phyloP scores from a whole-genome alignment of 1,140 invertebrate genomes.

The Probaryconus sp. region DNA sequence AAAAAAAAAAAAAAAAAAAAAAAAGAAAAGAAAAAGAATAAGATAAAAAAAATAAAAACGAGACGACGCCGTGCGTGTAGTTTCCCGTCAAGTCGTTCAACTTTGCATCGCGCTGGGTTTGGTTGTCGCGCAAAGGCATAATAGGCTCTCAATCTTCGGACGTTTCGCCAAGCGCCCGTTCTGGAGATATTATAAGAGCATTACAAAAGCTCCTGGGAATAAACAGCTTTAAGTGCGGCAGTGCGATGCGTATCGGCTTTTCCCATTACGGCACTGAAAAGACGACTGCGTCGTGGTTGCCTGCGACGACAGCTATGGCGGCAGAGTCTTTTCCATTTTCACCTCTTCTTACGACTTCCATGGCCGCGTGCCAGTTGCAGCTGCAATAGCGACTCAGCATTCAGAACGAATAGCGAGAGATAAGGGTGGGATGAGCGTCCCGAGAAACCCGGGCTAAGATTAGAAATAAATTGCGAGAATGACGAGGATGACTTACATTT shows the following conservation, averaged over 20 bases:
- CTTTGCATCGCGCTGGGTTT: slow-evolving; percentile 43
- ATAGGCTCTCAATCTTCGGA: slow-evolving; percentile 53
- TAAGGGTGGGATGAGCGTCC: slow-evolving; percentile 25
- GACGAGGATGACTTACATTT: slow-evolving; percentile 55
- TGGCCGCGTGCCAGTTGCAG: slow-evolving; percentile 74
- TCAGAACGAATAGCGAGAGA: slow-evolving; percentile 48
- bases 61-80: slow-evolving; percentile 12
- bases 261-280: slow-evolving; percentile 75
- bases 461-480: slow-evolving; percentile 60
- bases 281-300: slow-evolving; percentile 58
- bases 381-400: slow-evolving; percentile 66
- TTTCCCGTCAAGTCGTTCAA: slow-evolving; percentile 22
- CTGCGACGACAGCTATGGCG: slow-evolving; percentile 51
- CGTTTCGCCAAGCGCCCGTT: slow-evolving; percentile 32
- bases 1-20: neutral
- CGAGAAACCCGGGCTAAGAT: slow-evolving; percentile 41
- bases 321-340: slow-evolving; percentile 70
- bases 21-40: slow-evolving; percentile 7
- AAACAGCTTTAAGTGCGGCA: slow-evolving; percentile 74
- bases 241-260: slow-evolving; percentile 74
- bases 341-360: slow-evolving; percentile 53
- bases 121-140: slow-evolving; percentile 16
- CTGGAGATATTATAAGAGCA: slow-evolving; percentile 65
- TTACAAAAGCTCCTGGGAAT: slow-evolving; percentile 71
- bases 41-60: slow-evolving; percentile 7